A percentile compares a stretch with the other conserved stretches of the same genome.
Evolutionary conservation across 1,140 invertebrate species (phyloP).

Genomic region (Drosophila mayri): DNA sequence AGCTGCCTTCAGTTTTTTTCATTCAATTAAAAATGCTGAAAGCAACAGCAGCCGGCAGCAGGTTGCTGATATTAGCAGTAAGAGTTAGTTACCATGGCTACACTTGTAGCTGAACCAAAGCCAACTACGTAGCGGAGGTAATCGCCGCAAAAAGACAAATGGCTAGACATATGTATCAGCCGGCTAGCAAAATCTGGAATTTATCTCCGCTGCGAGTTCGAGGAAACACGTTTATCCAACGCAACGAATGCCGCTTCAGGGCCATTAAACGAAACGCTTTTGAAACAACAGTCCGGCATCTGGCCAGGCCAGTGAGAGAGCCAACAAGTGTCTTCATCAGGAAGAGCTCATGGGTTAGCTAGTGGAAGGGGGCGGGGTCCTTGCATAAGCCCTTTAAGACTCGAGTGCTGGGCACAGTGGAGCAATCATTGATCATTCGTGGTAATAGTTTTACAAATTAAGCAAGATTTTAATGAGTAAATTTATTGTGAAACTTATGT

Average conservation of each 20-base stretch:
- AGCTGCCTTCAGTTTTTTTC: conserved; percentile 24
- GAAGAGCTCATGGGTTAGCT: conserved; percentile 9
- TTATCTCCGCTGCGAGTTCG: conserved; percentile 14
- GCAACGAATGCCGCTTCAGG: conserved; percentile 30
- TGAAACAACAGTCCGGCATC: conserved; percentile 19
- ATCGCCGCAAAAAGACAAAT: conserved; percentile 27
- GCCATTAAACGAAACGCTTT: conserved; percentile 54
- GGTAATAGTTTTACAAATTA: no score
- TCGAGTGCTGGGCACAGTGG: background rate
- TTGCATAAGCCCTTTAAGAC: conserved; percentile 25
- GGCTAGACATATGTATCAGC: conserved; percentile 16
- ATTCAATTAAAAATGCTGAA: conserved; percentile 20
- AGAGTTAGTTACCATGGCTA: conserved; percentile 17
- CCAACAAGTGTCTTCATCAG: conserved; percentile 36
- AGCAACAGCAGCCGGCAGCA: conserved; percentile 16
- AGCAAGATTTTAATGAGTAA: background rate
- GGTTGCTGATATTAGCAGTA: conserved; percentile 2
- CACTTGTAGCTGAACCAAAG: conserved; percentile 3
- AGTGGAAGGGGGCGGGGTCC: conserved; percentile 4
- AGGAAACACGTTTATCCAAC: conserved; percentile 31
- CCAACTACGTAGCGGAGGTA: conserved; percentile 15
- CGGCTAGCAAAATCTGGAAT: conserved; percentile 42
- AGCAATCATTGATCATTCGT: no score
- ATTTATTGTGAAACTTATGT: background rate
- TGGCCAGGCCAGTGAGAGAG: background rate